phyloP scores from a whole-genome alignment of 1,140 invertebrate genomes.

The Leucophenga varia region DNA sequence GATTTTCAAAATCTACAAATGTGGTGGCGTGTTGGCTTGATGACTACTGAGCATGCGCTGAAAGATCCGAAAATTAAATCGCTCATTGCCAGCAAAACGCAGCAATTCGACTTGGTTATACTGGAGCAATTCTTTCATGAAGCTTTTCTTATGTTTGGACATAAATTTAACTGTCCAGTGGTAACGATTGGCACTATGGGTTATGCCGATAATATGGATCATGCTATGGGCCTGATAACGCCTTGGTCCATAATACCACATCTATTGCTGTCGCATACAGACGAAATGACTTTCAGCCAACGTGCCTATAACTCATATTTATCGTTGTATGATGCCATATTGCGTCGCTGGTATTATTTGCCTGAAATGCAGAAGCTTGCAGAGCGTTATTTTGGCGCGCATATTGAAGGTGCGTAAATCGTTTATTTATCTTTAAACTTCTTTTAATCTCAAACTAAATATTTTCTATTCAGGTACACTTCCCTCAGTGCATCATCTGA shows the following conservation, averaged over 20 bases:
- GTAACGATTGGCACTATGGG: constrained; percentile 60
- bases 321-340: constrained; percentile 41
- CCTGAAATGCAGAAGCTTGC: constrained; percentile 53
- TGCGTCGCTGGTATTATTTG: constrained; percentile 43
- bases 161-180: constrained; percentile 61
- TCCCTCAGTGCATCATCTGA: constrained; percentile 58
- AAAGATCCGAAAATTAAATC: constrained; percentile 56
- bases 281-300: constrained; percentile 45
- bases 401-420: constrained; percentile 25
- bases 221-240: constrained; percentile 58
- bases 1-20: constrained; percentile 47
- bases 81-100: constrained; percentile 57
- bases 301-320: constrained; percentile 43
- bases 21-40: constrained; percentile 56
- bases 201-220: constrained; percentile 61
- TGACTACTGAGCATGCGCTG: constrained; percentile 58
- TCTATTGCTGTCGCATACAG: constrained; percentile 56
- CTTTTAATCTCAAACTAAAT: too few species aligned
- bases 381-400: constrained; percentile 37
- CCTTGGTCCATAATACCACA: constrained; percentile 59
- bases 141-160: constrained; percentile 59
- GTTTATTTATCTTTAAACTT: not conserved
- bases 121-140: constrained; percentile 62
- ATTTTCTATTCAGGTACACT: constrained; percentile 21
- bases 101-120: constrained; percentile 60